Conservation (phyloP, 2,888 invertebrate genomes). For the Volucella inflata region DNA sequence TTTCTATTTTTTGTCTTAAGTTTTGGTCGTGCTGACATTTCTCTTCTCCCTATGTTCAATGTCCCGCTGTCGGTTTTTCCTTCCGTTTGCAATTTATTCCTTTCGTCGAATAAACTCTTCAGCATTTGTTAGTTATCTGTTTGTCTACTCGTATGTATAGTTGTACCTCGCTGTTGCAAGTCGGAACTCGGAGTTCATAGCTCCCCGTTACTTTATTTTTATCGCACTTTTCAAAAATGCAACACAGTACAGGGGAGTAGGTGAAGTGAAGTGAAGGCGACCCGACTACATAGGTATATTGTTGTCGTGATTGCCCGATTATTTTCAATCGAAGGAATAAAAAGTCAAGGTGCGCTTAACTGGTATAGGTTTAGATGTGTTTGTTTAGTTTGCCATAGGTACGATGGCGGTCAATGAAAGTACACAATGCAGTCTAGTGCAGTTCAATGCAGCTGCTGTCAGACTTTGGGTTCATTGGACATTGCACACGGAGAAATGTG, state of each 20-base stretch:
- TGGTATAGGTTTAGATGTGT: conserved; percentile 32
- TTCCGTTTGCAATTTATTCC: conserved; percentile 17
- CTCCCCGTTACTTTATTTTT: conserved; percentile 61
- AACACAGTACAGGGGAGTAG: neutral
- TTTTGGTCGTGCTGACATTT: conserved; percentile 16
- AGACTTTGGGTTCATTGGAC: conserved; percentile 49
- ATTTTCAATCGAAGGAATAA: conserved; percentile 66
- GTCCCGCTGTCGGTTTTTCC: conserved; percentile 4
- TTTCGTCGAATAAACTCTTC: conserved; percentile 42
- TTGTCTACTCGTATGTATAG: conserved; percentile 16
- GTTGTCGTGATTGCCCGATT: conserved; percentile 68
- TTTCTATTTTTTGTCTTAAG: neutral
- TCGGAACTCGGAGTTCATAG: conserved; percentile 61
- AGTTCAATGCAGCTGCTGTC: conserved; percentile 38
- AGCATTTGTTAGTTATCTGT: conserved; percentile 14
- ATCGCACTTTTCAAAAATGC: conserved; percentile 19
- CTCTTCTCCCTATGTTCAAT: neutral
- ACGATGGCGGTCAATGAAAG: conserved; percentile 46
- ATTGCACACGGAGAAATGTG: conserved; percentile 27
- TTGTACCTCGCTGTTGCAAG: conserved; percentile 9
- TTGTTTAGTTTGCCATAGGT: conserved; percentile 31
- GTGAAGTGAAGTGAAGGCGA: neutral
- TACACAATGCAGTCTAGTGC: conserved; percentile 5
- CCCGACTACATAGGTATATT: conserved; percentile 4
- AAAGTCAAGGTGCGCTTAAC: conserved; percentile 69